A percentile compares a stretch with the other conserved stretches of the same genome.
phyloP scores from a whole-genome alignment of 2,888 invertebrate genomes.

The Stegophylla sp. region DNA sequence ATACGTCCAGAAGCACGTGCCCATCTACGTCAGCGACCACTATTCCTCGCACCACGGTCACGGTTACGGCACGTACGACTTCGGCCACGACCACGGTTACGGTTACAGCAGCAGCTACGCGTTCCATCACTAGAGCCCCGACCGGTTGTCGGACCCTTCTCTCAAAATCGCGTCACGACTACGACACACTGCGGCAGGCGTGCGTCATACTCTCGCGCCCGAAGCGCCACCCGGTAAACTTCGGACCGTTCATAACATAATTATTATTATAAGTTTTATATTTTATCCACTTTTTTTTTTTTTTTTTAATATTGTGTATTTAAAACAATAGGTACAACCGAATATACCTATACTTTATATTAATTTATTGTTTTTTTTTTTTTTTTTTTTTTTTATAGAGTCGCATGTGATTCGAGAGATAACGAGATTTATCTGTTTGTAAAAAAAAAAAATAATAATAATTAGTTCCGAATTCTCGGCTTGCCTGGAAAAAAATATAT shows the following conservation, averaged over 20 bases:
- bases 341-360: not conserved
- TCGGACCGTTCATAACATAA: not conserved
- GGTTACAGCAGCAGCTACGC: constrained; percentile 56
- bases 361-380: not conserved
- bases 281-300: too few relatives aligned
- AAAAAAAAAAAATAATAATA: not conserved
- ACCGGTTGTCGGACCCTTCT: too few relatives aligned
- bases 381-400: too few relatives aligned
- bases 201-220: too few relatives aligned
- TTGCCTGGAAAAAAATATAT: too few relatives aligned
- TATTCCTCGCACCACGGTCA: constrained; percentile 54
- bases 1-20: constrained; percentile 44
- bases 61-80: constrained; percentile 53
- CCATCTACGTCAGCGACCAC: constrained; percentile 65
- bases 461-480: too few relatives aligned
- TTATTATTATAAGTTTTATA: too few relatives aligned
- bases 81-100: constrained; percentile 59
- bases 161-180: too few relatives aligned
- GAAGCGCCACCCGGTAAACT: too few relatives aligned
- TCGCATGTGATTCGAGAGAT: not conserved
- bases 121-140: constrained; percentile 18
- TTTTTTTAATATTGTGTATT: too few relatives aligned
- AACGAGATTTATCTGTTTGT: not conserved
- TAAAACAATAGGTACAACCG: too few relatives aligned
- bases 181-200: too few relatives aligned